These are phyloP conservation scores for Megamerina dolium DNA, from an alignment of 2,888 invertebrate species.

Conservation along the genomic window DNA sequence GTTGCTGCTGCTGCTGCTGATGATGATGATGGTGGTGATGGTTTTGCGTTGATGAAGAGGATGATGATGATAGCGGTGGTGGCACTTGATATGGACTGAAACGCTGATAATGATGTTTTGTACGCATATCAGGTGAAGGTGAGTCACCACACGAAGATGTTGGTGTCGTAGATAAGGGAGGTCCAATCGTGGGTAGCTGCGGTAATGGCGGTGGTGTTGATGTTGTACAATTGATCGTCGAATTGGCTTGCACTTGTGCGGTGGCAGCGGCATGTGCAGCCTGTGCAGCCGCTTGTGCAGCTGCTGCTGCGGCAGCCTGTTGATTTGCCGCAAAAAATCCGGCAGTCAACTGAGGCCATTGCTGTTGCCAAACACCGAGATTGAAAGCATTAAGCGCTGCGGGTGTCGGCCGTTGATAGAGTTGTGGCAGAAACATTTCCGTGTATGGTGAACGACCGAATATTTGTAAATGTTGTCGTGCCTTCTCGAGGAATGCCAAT, in stretches of 20 bases:
- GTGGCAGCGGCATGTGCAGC: constrained; percentile 17
- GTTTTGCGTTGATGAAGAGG: constrained; percentile 21
- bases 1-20: constrained; percentile 32
- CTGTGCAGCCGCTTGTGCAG: constrained; percentile 34
- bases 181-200: constrained; percentile 12
- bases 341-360: constrained; percentile 50
- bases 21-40: constrained; percentile 21
- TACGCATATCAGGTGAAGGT: constrained; percentile 48
- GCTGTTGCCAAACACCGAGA: constrained; percentile 50
- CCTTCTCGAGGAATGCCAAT: constrained; percentile 47
- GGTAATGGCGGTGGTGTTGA: constrained; percentile 30
- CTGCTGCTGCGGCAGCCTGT: constrained; percentile 39
- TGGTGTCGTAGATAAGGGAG: constrained; percentile 38
- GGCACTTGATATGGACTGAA: constrained; percentile 42
- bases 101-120: constrained; percentile 44
- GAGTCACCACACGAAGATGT: constrained; percentile 48
- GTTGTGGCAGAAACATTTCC: constrained; percentile 49
- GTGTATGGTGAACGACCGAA: constrained; percentile 50
- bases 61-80: constrained; percentile 33
- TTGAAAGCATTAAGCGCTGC: constrained; percentile 46
- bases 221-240: constrained; percentile 38
- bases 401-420: constrained; percentile 46
- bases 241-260: constrained; percentile 22
- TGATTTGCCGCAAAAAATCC: constrained; percentile 48
- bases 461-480: constrained; percentile 49